These are phyloP conservation scores for Eutrigla gurnardus DNA, from an alignment of 2,797 vertebrate genomes.

Conservation along the genomic window DNA sequence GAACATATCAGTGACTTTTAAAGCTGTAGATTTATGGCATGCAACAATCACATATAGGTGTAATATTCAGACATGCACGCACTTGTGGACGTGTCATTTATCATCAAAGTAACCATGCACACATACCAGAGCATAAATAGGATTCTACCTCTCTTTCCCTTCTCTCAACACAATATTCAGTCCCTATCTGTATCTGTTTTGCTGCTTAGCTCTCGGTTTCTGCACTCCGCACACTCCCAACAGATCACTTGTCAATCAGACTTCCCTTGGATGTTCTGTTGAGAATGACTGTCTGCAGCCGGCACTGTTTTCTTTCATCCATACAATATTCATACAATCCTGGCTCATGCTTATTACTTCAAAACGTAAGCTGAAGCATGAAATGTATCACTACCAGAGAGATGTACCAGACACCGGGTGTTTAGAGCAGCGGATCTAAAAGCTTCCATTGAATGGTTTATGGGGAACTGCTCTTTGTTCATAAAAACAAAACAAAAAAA, in stretches of 20 bases:
- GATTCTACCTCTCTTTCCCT: neutral
- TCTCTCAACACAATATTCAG: neutral
- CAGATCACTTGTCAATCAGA: neutral
- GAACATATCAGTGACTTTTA: neutral
- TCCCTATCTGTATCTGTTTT: neutral
- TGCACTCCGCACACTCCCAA: neutral
- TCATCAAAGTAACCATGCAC: neutral
- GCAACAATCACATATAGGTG: slow-evolving; percentile 21
- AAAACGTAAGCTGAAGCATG: neutral
- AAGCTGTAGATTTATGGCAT: neutral
- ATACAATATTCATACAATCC: neutral
- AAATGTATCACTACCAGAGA: neutral
- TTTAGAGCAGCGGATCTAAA: slow-evolving; percentile 18
- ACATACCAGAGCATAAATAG: neutral
- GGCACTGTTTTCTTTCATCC: slow-evolving; percentile 24
- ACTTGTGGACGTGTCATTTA: neutral
- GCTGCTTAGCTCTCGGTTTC: neutral
- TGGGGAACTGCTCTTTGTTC: neutral
- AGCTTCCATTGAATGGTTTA: slow-evolving; percentile 14
- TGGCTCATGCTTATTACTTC: neutral
- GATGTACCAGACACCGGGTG: slow-evolving; percentile 8
- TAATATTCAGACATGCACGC: slow-evolving; percentile 1
- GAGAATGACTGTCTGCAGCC: slow-evolving; percentile 21
- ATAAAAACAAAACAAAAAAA: neutral
- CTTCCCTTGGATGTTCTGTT: neutral